Base-by-base conservation (phyloP, 2,888 invertebrate species). In the Bugula neritina region DNA sequence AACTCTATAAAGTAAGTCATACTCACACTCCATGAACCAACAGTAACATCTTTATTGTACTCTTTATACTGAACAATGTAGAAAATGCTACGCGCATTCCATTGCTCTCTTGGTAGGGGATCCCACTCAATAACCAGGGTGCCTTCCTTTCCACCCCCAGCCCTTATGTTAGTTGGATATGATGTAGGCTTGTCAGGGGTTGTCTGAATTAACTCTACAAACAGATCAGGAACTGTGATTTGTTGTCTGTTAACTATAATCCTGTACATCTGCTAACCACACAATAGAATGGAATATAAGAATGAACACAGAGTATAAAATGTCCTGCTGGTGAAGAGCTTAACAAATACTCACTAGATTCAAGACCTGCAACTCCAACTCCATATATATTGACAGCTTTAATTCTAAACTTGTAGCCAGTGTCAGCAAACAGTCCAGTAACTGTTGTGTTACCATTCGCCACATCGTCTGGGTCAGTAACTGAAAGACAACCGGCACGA, bases 121-220 rank as follows among this genome's bases (percentile, higher is more conserved):
- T 84, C 87, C 95, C 95, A 96, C 0, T 89, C 91, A 71, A 98
- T 93, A 0, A 92, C 92, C 1, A 98, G 88, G 81, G 94, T 94
- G 5, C 96, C 95, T 74, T 94, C 93, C 84, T 95, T 96, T 17
- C 96, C 96, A 58, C 96, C 96, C 1, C 97, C 97, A 0, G 97
- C 96, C 23, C 92, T 89, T 54, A 98, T 88, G 78, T 92, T 91
- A 2, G 86, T 82, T 0, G 95, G 95, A 3, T 90, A 88, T 78
- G 89, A 89, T 76, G 92, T 92, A 1, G 92, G 89, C 29, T 25
- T 43, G 23, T 43, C 52, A 23, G 70, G 70, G 43, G n/a, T 43
- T 54, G 70, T 70, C 25, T 54, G 23, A 2, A 70, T n/a, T 2
- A 54, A 25, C 5, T 17, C 70, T 70, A 52, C 52, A 70, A 70